Evolutionary conservation across 2,888 invertebrate species (phyloP), one percentile per base, ranked within the genome.

Genomic region (Lithophane ornitopus): DNA sequence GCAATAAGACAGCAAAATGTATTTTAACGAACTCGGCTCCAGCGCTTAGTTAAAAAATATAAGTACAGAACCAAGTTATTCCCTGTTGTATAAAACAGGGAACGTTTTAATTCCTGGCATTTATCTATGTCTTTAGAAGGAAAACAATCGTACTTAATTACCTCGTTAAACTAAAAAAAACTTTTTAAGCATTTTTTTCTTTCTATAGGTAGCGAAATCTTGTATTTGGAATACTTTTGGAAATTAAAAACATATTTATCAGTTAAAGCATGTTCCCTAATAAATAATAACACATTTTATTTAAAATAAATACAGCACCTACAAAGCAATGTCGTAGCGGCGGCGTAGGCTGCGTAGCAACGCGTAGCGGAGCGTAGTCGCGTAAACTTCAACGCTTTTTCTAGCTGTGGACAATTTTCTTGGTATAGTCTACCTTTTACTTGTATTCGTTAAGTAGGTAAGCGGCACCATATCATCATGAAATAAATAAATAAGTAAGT

Each of bases 321-420:
- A 54, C 66, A 41, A 66, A 81, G 49, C 12, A 76, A 73, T 72
- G n/a, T 86, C 88, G 89, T 88, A 88, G 85, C 76, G 41, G 67
- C 49, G 69, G 70, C 88, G 88, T 87, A 89, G 88, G 77, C 78
- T 56, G 75, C 88, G 88, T 88, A 86, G 87, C 82, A 71, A 56
- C 68, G 71, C 85, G 88, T 88, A 85, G 87, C 88, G 74, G 34
- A 58, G 39, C 69, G 71, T 62, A 52, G 69, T 28, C 78, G 52
- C 70, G 26, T 26, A 41, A 34, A 74, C 44, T 76, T 59, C 70
- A 58, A 14, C 58, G 41, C 52, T 62, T 63, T 65, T 80, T 68
- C 49, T 58, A 71, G 65, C 46, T 14, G n/a, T 8, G n/a, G 39
- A 19, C 34, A 28, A 63, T 58, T 63, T 46, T 44, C 19, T 39